Conservation (phyloP, 2,797 vertebrate genomes). For the Myotis planiceps region DNA sequence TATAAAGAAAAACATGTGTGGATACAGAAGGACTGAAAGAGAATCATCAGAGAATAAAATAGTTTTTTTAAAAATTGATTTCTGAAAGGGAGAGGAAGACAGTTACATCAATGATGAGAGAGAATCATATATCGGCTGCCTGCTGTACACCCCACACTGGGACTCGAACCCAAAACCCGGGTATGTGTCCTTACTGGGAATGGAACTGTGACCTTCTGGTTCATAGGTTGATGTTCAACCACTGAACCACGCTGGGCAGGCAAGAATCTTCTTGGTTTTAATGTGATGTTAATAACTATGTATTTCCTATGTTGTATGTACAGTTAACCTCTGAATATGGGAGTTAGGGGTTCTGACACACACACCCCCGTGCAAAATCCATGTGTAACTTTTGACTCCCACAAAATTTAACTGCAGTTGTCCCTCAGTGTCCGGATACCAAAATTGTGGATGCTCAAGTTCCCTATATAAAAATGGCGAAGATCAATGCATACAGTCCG, state of each 20-base stretch:
- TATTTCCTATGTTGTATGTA: neutral
- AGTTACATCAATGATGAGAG: no score
- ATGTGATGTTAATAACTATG: neutral
- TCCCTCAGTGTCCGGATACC: neutral
- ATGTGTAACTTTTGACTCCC: neutral
- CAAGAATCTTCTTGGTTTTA: neutral
- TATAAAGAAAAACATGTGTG: neutral
- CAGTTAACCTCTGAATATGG: neutral
- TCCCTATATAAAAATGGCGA: neutral
- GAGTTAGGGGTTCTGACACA: neutral
- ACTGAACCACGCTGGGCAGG: no score
- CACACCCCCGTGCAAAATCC: neutral
- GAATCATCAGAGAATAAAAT: neutral
- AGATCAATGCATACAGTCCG: neutral
- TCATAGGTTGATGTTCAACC: no score
- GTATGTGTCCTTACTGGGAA: no score
- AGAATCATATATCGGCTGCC: no score
- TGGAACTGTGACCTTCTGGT: no score
- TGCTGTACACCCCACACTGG: neutral
- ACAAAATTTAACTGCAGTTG: neutral
- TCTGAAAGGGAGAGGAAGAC: no score
- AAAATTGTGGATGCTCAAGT: neutral
- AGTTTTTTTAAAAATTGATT: no score
- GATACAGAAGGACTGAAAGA: neutral
- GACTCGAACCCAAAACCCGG: no score